These are phyloP conservation scores for Toxotes lorentzi DNA, from an alignment of 2,797 vertebrate species.

Conservation along the genomic window DNA sequence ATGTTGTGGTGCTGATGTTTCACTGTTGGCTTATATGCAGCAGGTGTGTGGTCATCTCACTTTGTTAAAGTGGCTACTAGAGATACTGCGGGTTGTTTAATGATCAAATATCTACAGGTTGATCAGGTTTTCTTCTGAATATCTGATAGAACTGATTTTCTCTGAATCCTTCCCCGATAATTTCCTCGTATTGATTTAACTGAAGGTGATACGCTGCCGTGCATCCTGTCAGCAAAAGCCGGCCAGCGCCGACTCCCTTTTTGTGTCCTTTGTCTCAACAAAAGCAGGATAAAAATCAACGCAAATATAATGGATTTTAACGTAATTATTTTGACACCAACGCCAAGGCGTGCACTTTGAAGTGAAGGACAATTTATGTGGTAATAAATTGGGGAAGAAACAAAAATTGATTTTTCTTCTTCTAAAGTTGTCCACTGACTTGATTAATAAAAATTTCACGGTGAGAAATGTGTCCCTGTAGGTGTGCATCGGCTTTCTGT, in stretches of 20 bases:
- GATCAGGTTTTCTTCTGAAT: constrained; percentile 20
- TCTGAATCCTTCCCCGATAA: constrained; percentile 28
- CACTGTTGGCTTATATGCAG: constrained; percentile 12
- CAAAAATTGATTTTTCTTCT: constrained; percentile 83
- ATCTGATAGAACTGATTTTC: constrained; percentile 36
- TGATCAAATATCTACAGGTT: constrained; percentile 1
- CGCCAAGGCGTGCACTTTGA: constrained; percentile 59
- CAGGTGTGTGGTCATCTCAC: constrained; percentile 30
- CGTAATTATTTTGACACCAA: constrained; percentile 77
- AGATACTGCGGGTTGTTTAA: background rate
- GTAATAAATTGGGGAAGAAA: constrained; percentile 80
- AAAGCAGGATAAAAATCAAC: constrained; percentile 62
- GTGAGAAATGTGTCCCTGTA: constrained; percentile 74
- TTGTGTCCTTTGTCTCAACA: constrained; percentile 62
- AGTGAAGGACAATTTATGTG: constrained; percentile 79
- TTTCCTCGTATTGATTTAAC: constrained; percentile 28
- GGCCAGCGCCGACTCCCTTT: constrained; percentile 22
- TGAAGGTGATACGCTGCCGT: constrained; percentile 39
- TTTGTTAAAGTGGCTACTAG: background rate
- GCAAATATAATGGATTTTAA: constrained; percentile 76
- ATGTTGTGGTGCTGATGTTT: constrained; percentile 19
- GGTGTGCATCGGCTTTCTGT: constrained; percentile 59
- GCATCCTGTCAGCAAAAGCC: constrained; percentile 12
- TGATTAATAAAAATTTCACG: constrained; percentile 86
- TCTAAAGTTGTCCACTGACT: constrained; percentile 79